Evolutionary conservation across 2,888 invertebrate species (phyloP).

Genomic region (Chrysomela aeneicollis): DNA sequence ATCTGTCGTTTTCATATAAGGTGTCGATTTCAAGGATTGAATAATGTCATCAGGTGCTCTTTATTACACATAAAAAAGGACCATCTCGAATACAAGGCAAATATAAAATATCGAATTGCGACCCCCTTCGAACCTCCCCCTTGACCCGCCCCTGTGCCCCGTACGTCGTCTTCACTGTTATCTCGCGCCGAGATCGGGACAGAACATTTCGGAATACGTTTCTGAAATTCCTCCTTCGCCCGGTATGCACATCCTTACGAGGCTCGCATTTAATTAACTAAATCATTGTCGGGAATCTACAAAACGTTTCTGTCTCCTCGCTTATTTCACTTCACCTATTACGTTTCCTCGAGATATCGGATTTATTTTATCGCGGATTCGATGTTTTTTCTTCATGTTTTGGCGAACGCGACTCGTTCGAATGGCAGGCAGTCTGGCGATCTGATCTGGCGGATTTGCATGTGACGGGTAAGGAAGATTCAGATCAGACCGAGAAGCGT

Average conservation of each 20-base stretch:
- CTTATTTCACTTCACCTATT: constrained; percentile 40
- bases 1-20: too few species aligned
- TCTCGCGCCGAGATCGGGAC: constrained; percentile 43
- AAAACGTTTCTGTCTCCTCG: constrained; percentile 38
- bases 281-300: constrained; percentile 45
- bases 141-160: neutral
- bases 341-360: constrained; percentile 24
- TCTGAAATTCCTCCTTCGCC: constrained; percentile 46
- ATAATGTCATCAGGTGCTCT: too few species aligned
- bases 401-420: neutral
- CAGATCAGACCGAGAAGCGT: too few species aligned
- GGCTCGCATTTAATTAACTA: constrained; percentile 46
- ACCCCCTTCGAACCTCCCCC: too few species aligned
- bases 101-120: too few species aligned
- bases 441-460: neutral
- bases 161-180: constrained; percentile 33
- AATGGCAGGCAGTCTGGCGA: neutral
- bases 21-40: too few species aligned
- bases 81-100: too few species aligned
- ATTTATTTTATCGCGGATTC: constrained; percentile 16
- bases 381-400: neutral
- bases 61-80: too few species aligned
- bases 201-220: constrained; percentile 46
- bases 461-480: neutral
- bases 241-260: constrained; percentile 46